Percentiles rank a stretch among this genome's conserved stretches.
phyloP scores from a whole-genome alignment of 2,888 invertebrate species.

The Sinotaia quadrata region DNA sequence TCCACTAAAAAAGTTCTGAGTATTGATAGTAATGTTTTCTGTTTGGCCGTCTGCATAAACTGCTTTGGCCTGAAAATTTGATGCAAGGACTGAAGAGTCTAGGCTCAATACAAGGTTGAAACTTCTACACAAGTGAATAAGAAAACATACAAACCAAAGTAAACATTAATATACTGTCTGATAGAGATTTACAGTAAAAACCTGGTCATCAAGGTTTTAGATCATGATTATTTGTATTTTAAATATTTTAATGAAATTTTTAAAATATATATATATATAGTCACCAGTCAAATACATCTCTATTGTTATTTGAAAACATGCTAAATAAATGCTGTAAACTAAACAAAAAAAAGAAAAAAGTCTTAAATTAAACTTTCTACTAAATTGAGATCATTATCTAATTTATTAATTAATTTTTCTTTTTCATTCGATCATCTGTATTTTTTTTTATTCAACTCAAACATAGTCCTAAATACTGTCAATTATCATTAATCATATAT shows the following conservation, averaged over 20 bases:
- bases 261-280: too few species aligned
- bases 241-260: too few species aligned
- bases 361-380: too few species aligned
- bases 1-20: constrained; percentile 43
- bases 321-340: too few species aligned
- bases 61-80: constrained; percentile 49
- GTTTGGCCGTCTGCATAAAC: constrained; percentile 44
- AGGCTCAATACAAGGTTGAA: constrained; percentile 55
- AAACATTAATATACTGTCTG: not conserved
- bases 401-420: not conserved
- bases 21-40: constrained; percentile 41
- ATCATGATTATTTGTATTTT: too few species aligned
- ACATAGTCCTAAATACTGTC: not conserved
- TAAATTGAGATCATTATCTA: not conserved
- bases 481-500: too few species aligned
- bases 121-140: constrained; percentile 48
- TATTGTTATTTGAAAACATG: too few species aligned
- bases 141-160: too few species aligned
- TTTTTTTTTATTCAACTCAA: not conserved
- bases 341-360: too few species aligned
- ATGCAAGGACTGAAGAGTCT: constrained; percentile 46
- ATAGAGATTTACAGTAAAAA: not conserved
- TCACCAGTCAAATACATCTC: too few species aligned
- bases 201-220: too few species aligned
- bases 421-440: not conserved